These are phyloP conservation scores for Drosophila sordidula DNA, from an alignment of 2,888 invertebrate species.

Conservation along the genomic window DNA sequence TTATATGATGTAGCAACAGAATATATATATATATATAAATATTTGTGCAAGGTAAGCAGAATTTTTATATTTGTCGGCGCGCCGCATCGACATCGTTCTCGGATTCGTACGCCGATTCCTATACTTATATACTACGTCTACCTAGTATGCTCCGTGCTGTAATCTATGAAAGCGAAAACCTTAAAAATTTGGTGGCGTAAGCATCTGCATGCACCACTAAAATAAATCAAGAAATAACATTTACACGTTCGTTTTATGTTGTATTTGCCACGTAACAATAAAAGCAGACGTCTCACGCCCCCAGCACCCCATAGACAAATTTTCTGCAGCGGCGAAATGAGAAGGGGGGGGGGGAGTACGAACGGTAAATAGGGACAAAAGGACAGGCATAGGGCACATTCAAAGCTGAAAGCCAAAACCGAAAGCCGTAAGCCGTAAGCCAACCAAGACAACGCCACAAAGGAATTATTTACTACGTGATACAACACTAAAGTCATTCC, in stretches of 20 bases:
- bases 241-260: slow-evolving; percentile 79
- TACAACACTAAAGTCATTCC: slow-evolving; percentile 76
- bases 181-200: slow-evolving; percentile 72
- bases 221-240: slow-evolving; percentile 81
- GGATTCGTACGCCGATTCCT: slow-evolving; percentile 42
- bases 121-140: slow-evolving; percentile 4
- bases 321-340: slow-evolving; percentile 36
- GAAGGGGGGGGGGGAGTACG: slow-evolving; percentile 1
- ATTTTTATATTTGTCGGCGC: slow-evolving; percentile 67
- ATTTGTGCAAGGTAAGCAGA: slow-evolving; percentile 78
- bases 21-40: slow-evolving; percentile 57
- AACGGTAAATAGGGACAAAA: slow-evolving; percentile 52
- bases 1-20: slow-evolving; percentile 57
- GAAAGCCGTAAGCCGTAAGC: slow-evolving; percentile 59
- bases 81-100: slow-evolving; percentile 18
- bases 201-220: slow-evolving; percentile 78
- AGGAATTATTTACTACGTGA: slow-evolving; percentile 80
- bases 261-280: slow-evolving; percentile 79
- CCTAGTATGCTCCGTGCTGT: background rate
- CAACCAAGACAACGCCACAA: slow-evolving; percentile 78
- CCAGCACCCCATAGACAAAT: slow-evolving; percentile 52
- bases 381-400: slow-evolving; percentile 23
- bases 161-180: slow-evolving; percentile 26
- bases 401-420: slow-evolving; percentile 38
- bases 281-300: slow-evolving; percentile 49